Base-by-base conservation (phyloP, 2,797 vertebrate species). In the Xiphophorus birchmanni region DNA sequence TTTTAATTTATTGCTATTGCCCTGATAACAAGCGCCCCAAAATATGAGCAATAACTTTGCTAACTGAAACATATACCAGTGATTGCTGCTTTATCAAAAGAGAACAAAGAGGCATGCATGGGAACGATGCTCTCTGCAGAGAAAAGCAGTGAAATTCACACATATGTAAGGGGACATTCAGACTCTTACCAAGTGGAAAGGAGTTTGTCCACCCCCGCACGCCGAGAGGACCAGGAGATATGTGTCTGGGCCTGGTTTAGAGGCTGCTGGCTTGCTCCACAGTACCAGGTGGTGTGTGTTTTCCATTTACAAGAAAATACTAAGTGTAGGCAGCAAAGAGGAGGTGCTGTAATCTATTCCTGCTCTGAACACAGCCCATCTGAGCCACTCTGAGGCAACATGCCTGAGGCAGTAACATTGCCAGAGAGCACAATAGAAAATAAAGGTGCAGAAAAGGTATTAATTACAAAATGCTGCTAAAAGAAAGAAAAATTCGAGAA, bases 211-310 rank as follows among this genome's bases (percentile, higher is more conserved):
- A 82, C 92, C 93, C 92, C 93, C 87, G 90, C 93, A 86, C 89
- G 52, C 78, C 82, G 72, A 80, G 83, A 86, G 78, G 86, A 90
- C 83, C 92, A 90, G 84, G 87, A 91, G 91, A 90, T 91, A 82
- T 91, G 90, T 90, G 88, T 92, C 89, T 92, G 88, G 89, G 90
- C 87, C 89, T 89, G 91, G 91, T 90, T 91, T 75, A 79, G 78
- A 92, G 77, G 83, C 90, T 93, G 90, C 86, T 94, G 93, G 93
- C 94, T 88, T 86, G 86, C 87, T 92, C 73, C 60, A 84, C 87
- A 91, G 89, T 91, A 90, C 90, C 93, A 94, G 93, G 92, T 92
- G 93, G 94, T 88, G 89, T 79, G 80, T 84, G 89, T 89, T 93
- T 93, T 92, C 83, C 90, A 88, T 91, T 91, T 92, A 92, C 90